Evolutionary conservation across 2,113 vertebrate species (phyloP).

Genomic region (Daubentonia madagascariensis): DNA sequence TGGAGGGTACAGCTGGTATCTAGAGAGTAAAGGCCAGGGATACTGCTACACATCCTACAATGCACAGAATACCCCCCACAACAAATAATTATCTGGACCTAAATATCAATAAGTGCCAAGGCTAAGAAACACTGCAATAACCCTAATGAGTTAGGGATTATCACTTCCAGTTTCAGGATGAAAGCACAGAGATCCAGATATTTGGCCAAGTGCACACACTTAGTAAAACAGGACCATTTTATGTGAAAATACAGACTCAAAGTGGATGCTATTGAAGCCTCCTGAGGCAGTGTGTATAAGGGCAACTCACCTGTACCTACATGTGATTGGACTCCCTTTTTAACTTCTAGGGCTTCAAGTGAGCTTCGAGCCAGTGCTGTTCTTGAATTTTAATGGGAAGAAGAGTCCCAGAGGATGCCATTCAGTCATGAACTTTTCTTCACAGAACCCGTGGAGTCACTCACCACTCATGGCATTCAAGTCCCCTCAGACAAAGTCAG

Average conservation of each 20-base stretch:
- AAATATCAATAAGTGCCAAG: neutral
- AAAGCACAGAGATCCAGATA: neutral
- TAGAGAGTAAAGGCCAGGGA: neutral
- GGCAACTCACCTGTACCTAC: neutral
- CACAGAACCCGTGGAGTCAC: neutral
- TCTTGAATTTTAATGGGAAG: conserved; percentile 42
- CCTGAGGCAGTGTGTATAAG: neutral
- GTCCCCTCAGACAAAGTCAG: neutral
- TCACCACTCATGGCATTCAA: conserved; percentile 15
- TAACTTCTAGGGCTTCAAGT: neutral
- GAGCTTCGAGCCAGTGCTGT: neutral
- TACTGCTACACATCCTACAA: neutral
- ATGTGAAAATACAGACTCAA: neutral
- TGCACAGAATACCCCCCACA: neutral
- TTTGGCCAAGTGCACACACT: neutral
- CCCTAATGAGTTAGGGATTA: neutral
- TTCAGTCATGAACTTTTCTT: neutral
- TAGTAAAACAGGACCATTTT: neutral
- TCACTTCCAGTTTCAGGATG: neutral
- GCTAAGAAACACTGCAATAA: neutral
- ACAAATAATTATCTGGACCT: neutral
- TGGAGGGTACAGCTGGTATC: neutral
- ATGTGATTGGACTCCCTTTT: neutral
- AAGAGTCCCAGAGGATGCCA: neutral
- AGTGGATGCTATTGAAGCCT: neutral